These are phyloP conservation scores for Eurosta solidaginis DNA, from an alignment of 1,140 invertebrate genomes.

Conservation along the genomic window DNA sequence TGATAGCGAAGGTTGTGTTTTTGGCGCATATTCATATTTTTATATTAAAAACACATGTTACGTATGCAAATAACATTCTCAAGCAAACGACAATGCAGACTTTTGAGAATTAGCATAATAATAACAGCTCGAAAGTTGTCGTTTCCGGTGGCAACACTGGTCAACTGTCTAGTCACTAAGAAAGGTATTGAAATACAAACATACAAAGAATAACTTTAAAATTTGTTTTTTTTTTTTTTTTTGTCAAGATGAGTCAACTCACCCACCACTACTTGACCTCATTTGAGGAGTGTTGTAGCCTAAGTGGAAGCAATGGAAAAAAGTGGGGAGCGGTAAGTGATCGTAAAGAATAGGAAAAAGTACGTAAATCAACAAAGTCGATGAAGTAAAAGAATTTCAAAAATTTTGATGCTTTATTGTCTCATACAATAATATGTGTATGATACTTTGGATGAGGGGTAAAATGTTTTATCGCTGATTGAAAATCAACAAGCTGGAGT, in stretches of 20 bases:
- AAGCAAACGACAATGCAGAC: background rate
- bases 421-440: background rate
- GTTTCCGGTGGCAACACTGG: slow-evolving; percentile 28
- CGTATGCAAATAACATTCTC: slow-evolving; percentile 17
- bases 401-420: slow-evolving; percentile 4
- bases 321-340: background rate
- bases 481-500: slow-evolving; percentile 6
- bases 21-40: background rate
- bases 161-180: background rate
- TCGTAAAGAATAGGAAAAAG: background rate
- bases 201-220: no score
- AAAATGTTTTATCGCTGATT: slow-evolving; percentile 9
- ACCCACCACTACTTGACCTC: background rate
- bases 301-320: background rate
- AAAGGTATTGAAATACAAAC: no score
- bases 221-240: background rate
- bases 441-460: no score
- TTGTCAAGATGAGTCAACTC: background rate
- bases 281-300: background rate
- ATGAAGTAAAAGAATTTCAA: slow-evolving; percentile 17
- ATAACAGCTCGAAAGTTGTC: slow-evolving; percentile 15
- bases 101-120: slow-evolving; percentile 28
- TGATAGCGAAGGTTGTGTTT: background rate
- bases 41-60: slow-evolving; percentile 14
- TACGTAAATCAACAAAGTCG: slow-evolving; percentile 7